Base-by-base conservation (phyloP, 2,797 vertebrate species). In the Hemibagrus guttatus region DNA sequence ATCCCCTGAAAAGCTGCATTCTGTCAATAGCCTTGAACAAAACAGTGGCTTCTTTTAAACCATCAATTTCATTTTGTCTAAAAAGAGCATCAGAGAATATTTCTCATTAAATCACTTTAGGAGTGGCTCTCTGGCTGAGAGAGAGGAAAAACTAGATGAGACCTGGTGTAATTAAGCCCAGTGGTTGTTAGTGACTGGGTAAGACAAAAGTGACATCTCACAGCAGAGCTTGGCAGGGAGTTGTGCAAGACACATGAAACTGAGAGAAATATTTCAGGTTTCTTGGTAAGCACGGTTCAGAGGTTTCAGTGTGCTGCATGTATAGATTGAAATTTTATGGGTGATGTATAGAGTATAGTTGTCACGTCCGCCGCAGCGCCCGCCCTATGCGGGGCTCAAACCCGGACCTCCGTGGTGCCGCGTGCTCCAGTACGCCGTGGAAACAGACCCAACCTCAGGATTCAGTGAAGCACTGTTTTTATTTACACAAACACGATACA, bases 161-260 rank as follows among this genome's bases (percentile, higher is more conserved):
- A 64, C 59, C 35, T 21, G 16, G 6, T 82, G 79, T 76, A 88
- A 90, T 90, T 90, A 88, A 84, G 78, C 28, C 74, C 56, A 39
- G 68, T 74, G 85, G 56, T 84, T 63, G 23, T 84, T 74, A 74
- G 54, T 74, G 26, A 17, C 39, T 59, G 46, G 64, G 31, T 61
- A 83, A 84, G 69, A 86, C 59, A 79, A 81, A 81, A 66, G 75
- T 66, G 39, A 75, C 68, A 68, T 81, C 78, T 81, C 52, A 75
- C 58, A 76, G 83, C 46, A 84, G 72, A 49, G 68, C 61, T 68
- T 79, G 63, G 63, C 79, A 83, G 63, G 75, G 64, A 28, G 35
- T 35, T 80, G 76, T 59, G 76, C 19, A 39, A 59, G 76, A 39
- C 75, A 35, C 52, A 35, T 56, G 75, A 79, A 39, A 39, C 56